phyloP scores from a whole-genome alignment of 2,113 vertebrate genomes.

The Lipotes vexillifer region DNA sequence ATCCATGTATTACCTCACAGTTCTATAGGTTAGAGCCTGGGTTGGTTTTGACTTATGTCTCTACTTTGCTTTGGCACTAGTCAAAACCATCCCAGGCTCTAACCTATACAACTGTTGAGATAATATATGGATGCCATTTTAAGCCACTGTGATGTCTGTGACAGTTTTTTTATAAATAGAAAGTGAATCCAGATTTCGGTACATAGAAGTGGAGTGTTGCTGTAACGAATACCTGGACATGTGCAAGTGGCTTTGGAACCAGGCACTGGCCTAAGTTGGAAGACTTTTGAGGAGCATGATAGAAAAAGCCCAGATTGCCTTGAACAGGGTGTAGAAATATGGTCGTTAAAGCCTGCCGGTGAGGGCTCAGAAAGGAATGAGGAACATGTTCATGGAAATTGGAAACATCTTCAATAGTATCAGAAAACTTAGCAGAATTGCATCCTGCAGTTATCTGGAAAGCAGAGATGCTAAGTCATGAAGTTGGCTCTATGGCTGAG shows the following conservation, averaged over 20 bases:
- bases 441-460: not conserved
- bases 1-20: not conserved
- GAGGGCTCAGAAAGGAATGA: not conserved
- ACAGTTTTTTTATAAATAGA: not conserved
- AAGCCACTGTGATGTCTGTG: not conserved
- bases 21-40: not conserved
- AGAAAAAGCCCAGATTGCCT: not conserved
- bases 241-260: not conserved
- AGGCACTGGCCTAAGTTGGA: not conserved
- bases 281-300: not conserved
- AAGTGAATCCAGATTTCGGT: not conserved
- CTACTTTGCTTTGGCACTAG: not conserved
- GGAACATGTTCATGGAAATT: not conserved
- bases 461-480: not conserved
- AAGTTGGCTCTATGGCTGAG: not conserved
- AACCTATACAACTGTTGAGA: not conserved
- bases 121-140: not conserved
- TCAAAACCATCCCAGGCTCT: not conserved
- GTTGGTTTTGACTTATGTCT: not conserved
- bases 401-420: not conserved
- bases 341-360: not conserved
- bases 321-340: not conserved
- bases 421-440: not conserved
- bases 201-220: not conserved
- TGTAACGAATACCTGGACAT: not conserved